These are phyloP conservation scores for Drosophila kokeensis DNA, from an alignment of 2,888 invertebrate species.

Conservation along the genomic window DNA sequence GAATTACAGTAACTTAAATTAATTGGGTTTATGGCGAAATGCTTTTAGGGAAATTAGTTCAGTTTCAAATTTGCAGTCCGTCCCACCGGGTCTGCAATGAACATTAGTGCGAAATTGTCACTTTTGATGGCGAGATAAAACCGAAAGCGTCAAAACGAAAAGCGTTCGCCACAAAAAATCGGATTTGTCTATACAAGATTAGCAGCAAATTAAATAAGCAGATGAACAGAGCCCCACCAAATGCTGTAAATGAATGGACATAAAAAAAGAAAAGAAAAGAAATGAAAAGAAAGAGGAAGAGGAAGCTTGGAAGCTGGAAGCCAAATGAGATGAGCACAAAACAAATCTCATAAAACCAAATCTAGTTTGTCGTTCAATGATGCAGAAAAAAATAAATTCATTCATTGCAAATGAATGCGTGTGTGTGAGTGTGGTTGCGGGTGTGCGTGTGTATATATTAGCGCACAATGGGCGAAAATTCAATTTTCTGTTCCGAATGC, in stretches of 20 bases:
- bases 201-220: constrained; percentile 81
- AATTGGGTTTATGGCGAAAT: constrained; percentile 80
- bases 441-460: constrained; percentile 9
- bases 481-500: constrained; percentile 15
- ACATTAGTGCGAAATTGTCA: constrained; percentile 70
- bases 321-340: constrained; percentile 67
- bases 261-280: constrained; percentile 3
- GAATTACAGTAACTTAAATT: constrained; percentile 76
- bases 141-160: constrained; percentile 39
- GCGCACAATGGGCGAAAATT: constrained; percentile 54
- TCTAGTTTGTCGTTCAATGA: constrained; percentile 80
- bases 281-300: neutral
- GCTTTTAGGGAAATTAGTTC: constrained; percentile 77
- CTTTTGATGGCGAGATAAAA: constrained; percentile 71
- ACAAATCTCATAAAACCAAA: constrained; percentile 80
- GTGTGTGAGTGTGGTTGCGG: constrained; percentile 19
- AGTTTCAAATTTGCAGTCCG: constrained; percentile 59
- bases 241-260: constrained; percentile 57
- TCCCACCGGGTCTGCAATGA: constrained; percentile 10
- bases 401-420: constrained; percentile 41
- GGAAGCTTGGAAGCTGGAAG: constrained; percentile 18
- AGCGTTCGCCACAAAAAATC: constrained; percentile 40
- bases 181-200: constrained; percentile 69
- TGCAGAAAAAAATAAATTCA: constrained; percentile 74
- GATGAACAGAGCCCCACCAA: constrained; percentile 49